phyloP scores from a whole-genome alignment of 2,888 invertebrate genomes.

The Phytoseiulus persimilis region DNA sequence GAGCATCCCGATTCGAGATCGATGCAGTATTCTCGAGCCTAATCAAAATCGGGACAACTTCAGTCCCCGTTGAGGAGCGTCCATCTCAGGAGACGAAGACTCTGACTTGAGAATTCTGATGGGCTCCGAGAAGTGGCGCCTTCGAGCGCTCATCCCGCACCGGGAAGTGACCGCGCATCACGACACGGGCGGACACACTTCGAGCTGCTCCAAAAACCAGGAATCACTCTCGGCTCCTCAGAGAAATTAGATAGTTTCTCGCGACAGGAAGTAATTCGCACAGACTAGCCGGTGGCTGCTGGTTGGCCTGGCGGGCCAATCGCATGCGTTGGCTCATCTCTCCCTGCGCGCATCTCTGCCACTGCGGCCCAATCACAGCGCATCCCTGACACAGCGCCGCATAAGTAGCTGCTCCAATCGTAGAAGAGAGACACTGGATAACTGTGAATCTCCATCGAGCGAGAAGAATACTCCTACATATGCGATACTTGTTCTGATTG shows the following conservation, averaged over 20 bases:
- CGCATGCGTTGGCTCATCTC: not conserved
- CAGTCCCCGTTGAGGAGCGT: too few species aligned
- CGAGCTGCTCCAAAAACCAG: too few species aligned
- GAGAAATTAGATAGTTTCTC: not conserved
- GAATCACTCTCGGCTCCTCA: not conserved
- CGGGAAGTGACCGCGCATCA: too few species aligned
- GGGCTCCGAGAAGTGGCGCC: too few species aligned
- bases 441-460: not conserved
- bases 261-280: not conserved
- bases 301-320: not conserved
- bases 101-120: too few species aligned
- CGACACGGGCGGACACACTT: too few species aligned
- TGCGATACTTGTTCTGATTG: too few species aligned
- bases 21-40: too few species aligned
- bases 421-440: not conserved
- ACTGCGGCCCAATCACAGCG: not conserved
- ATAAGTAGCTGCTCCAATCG: not conserved
- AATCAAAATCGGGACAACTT: too few species aligned
- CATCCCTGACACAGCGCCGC: not conserved
- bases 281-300: not conserved
- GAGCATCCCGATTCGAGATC: too few species aligned
- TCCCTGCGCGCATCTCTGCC: slow-evolving; percentile 5
- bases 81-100: too few species aligned
- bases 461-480: not conserved
- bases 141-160: too few species aligned